Conservation (phyloP, 1,140 invertebrate genomes). For the Tetramorium parvispinum region DNA sequence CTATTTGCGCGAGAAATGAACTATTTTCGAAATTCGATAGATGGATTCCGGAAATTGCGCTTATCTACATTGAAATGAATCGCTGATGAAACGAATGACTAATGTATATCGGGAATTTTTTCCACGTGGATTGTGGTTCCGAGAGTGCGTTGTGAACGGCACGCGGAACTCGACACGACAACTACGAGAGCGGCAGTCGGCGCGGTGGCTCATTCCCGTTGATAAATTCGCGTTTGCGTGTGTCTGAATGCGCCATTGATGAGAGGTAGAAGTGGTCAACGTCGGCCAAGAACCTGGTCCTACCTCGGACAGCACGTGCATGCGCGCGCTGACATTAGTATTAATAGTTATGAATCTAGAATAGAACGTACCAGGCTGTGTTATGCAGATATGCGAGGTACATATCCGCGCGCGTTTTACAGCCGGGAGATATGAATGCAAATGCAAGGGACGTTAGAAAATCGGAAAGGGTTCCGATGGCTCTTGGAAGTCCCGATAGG, state of each 20-base stretch:
- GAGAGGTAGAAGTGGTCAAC: slow-evolving; percentile 77
- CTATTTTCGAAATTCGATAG: not conserved
- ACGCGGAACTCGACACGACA: slow-evolving; percentile 1
- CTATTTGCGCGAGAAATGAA: not conserved
- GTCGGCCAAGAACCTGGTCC: slow-evolving; percentile 77
- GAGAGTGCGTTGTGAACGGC: not conserved
- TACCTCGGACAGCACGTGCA: slow-evolving; percentile 72
- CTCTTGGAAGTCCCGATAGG: slow-evolving; percentile 2
- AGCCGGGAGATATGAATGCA: slow-evolving; percentile 72
- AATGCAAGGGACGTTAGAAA: slow-evolving; percentile 58
- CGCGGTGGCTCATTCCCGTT: slow-evolving; percentile 79
- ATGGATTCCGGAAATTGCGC: not conserved
- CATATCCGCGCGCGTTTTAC: slow-evolving; percentile 68
- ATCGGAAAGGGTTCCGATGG: slow-evolving; percentile 42
- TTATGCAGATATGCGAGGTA: slow-evolving; percentile 73
- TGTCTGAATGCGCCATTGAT: slow-evolving; percentile 85
- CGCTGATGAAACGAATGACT: not conserved
- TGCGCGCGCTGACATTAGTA: slow-evolving; percentile 78
- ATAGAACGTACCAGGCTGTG: slow-evolving; percentile 79
- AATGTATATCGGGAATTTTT: slow-evolving; percentile 39
- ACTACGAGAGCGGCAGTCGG: slow-evolving; percentile 38
- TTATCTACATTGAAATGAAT: slow-evolving; percentile 15
- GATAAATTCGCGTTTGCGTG: slow-evolving; percentile 82
- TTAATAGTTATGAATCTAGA: slow-evolving; percentile 86
- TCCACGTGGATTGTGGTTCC: not conserved